These are phyloP conservation scores for Bellardia pandia DNA, from an alignment of 2,888 invertebrate species.

Conservation along the genomic window DNA sequence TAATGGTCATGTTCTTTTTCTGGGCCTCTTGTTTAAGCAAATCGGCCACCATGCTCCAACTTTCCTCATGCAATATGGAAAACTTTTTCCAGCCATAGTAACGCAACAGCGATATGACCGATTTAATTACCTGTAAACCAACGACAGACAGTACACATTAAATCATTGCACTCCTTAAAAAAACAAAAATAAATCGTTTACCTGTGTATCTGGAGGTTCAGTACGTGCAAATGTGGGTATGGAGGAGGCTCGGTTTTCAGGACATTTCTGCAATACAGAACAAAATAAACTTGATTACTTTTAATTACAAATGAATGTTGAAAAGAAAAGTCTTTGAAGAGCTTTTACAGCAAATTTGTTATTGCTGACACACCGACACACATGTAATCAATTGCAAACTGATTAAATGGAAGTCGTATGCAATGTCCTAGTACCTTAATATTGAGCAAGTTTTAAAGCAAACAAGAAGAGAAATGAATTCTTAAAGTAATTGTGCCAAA, in stretches of 20 bases:
- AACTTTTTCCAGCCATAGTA: slow-evolving; percentile 98
- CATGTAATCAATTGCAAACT: background rate
- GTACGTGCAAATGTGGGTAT: slow-evolving; percentile 96
- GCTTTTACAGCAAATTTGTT: background rate
- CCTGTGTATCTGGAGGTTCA: slow-evolving; percentile 97
- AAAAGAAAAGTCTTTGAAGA: background rate
- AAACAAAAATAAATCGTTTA: slow-evolving; percentile 79
- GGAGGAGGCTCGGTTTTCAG: slow-evolving; percentile 93
- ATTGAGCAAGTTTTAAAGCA: background rate
- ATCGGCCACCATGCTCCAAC: slow-evolving; percentile 92
- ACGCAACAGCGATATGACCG: slow-evolving; percentile 94
- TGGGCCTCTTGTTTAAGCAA: slow-evolving; percentile 91
- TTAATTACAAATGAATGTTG: background rate
- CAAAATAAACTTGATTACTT: slow-evolving; percentile 6
- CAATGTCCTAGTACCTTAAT: background rate
- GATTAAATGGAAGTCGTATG: slow-evolving; percentile 4
- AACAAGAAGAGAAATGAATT: background rate
- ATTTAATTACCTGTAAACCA: slow-evolving; percentile 92
- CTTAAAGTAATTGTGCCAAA: background rate
- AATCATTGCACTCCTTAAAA: background rate
- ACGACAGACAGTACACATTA: background rate
- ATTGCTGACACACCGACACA: background rate
- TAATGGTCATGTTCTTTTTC: slow-evolving; percentile 92
- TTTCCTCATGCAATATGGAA: slow-evolving; percentile 93
- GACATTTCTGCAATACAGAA: slow-evolving; percentile 92